Evolutionary conservation across 2,888 invertebrate species (phyloP), one percentile per base, ranked within the genome.

Genomic region (Hirtodrosophila cameraria): DNA sequence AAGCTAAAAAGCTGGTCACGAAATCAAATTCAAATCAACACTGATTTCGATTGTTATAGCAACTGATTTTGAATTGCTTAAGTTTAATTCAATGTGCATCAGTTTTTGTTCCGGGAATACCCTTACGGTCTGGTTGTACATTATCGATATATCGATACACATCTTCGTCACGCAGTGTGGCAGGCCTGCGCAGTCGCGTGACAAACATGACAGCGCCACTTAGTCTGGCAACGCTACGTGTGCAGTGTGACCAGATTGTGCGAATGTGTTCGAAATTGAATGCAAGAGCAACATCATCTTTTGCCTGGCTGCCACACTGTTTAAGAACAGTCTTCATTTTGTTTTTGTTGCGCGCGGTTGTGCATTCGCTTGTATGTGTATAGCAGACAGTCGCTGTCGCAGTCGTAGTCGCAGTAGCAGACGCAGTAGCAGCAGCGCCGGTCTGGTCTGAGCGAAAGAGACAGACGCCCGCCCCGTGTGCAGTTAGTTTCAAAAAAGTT

Each of bases 271-370:
- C n/a, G n/a, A n/a, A n/a, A n/a, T 27, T 15, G 3, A 20, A 16
- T 11, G 12, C 11, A 35, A 15, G n/a, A n/a, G n/a, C n/a, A n/a
- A n/a, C n/a, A n/a, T n/a, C 30, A 27, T 45, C n/a, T 13, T 18
- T 13, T 25, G 54, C 28, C 35, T 23, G 12, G 35, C 45, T 42
- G 31, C 15, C 50, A 66, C 57, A 48, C 65, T 38, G 18, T 3
- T 0, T 8, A 28, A 36, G 35, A 54, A 16, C 55, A 70, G 70
- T 70, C 70, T 48, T 70, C 70, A 70, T 70, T 70, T 70, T 66
- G 66, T 70, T 70, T 70, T 57, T 42, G 64, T 70, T 62, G 62
- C 57, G 70, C 48, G 48, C 52, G 70, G 69, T 70, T 49, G 70
- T 69, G 55, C 39, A 23, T 49, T 46, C 39, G 55, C 11, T 53